Evolutionary conservation across 2,113 vertebrate genomes (phyloP).

Genomic region (Hyla sarda): DNA sequence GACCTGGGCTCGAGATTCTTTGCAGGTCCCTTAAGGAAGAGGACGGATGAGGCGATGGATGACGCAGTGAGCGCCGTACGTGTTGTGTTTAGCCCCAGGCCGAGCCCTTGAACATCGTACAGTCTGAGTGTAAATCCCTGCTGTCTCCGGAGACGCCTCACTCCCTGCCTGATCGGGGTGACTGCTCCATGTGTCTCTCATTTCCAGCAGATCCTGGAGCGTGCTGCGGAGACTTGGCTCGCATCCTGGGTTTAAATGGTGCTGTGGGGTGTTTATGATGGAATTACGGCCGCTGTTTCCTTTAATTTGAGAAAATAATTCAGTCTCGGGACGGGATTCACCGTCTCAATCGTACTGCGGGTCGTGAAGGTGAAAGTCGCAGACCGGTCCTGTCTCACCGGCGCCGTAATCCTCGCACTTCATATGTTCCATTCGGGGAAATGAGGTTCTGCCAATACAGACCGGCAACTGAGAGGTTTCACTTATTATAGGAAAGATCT

Average conservation of each 20-base stretch:
- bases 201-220: slow-evolving; percentile 40
- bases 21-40: background rate
- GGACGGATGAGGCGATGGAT: background rate
- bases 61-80: background rate
- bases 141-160: slow-evolving; percentile 2
- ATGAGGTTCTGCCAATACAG: background rate
- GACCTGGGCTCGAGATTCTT: background rate
- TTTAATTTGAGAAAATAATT: slow-evolving; percentile 52
- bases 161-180: background rate
- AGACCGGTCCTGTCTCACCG: background rate
- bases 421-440: background rate
- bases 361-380: background rate
- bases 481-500: background rate
- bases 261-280: slow-evolving; percentile 52
- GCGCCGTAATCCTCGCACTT: background rate
- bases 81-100: slow-evolving; percentile 6
- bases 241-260: slow-evolving; percentile 35
- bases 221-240: slow-evolving; percentile 18
- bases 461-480: background rate
- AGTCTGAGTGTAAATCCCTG: slow-evolving; percentile 33
- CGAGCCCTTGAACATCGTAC: slow-evolving; percentile 4
- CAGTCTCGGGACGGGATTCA: background rate
- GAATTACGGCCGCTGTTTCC: slow-evolving; percentile 48
- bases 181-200: slow-evolving; percentile 43
- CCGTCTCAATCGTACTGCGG: background rate